Percentiles rank a stretch among this genome's conserved stretches.
Evolutionary conservation across 2,888 invertebrate species (phyloP).

Genomic region (Helobdella robusta): DNA sequence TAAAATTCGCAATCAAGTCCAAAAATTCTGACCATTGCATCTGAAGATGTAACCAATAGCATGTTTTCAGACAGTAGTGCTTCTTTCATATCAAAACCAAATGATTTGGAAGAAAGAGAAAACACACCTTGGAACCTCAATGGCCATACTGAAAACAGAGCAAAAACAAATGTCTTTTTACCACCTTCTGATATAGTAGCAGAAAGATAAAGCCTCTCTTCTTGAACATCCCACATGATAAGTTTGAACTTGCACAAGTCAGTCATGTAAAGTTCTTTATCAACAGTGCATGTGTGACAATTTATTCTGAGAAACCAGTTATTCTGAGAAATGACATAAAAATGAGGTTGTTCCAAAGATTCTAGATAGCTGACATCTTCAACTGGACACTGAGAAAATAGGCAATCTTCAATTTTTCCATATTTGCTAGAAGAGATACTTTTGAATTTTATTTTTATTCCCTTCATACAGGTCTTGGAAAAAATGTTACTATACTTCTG

Average conservation of each 20-base stretch:
- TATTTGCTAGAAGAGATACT: no score
- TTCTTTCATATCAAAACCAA: slow-evolving; percentile 9
- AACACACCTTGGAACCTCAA: slow-evolving; percentile 6
- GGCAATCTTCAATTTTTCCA: neutral
- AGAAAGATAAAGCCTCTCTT: slow-evolving; percentile 15
- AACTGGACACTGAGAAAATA: neutral
- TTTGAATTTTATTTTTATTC: no score
- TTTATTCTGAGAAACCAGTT: neutral
- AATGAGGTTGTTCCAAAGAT: neutral
- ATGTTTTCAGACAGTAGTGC: neutral
- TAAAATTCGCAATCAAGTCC: neutral
- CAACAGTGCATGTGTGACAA: neutral
- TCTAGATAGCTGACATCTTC: slow-evolving; percentile 1
- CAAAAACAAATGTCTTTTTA: neutral
- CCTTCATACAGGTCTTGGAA: no score
- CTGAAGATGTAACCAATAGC: neutral
- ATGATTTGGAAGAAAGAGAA: neutral
- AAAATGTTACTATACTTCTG: no score
- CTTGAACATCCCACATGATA: slow-evolving; percentile 13
- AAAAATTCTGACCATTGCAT: slow-evolving; percentile 2
- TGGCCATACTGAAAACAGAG: slow-evolving; percentile 14
- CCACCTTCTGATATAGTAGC: neutral
- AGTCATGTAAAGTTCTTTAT: neutral
- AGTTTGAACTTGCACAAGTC: neutral
- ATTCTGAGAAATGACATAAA: neutral